Conservation (phyloP, 2,888 invertebrate species). For the Drosophila fungiperda region DNA sequence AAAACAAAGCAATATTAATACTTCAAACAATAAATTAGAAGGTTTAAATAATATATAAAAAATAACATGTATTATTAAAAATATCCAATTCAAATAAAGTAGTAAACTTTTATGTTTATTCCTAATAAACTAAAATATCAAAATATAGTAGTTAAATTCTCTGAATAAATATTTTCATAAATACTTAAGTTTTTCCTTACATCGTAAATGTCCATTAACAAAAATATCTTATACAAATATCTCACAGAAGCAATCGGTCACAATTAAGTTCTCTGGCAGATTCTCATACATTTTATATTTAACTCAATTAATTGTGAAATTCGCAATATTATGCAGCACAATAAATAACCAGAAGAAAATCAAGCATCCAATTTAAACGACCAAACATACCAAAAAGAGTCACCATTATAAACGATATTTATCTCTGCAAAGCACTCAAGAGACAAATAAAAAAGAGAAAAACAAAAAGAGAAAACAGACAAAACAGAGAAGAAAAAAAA, state of each 20-base stretch:
- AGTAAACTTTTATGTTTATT: not conserved
- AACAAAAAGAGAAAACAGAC: not conserved
- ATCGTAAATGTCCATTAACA: not conserved
- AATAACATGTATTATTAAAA: not conserved
- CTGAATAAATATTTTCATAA: not conserved
- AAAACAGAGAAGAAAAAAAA: not conserved
- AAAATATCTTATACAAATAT: not conserved
- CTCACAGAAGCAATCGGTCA: not conserved
- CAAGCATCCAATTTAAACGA: constrained; percentile 2
- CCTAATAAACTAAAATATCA: accelerated
- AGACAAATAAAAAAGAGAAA: constrained; percentile 49
- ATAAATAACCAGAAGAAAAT: not conserved
- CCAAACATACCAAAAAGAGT: constrained; percentile 1
- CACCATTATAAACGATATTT: not conserved
- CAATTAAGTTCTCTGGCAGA: not conserved
- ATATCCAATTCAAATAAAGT: not conserved
- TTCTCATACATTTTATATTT: not conserved
- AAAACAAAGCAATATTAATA: not conserved
- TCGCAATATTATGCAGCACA: not conserved
- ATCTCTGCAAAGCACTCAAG: constrained; percentile 35
- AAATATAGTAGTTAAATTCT: not conserved
- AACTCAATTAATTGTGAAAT: not conserved
- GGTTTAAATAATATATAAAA: not conserved
- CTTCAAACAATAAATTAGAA: not conserved
- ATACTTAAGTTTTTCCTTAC: not conserved